phyloP scores from a whole-genome alignment of 2,113 vertebrate genomes.

The Mobula birostris region DNA sequence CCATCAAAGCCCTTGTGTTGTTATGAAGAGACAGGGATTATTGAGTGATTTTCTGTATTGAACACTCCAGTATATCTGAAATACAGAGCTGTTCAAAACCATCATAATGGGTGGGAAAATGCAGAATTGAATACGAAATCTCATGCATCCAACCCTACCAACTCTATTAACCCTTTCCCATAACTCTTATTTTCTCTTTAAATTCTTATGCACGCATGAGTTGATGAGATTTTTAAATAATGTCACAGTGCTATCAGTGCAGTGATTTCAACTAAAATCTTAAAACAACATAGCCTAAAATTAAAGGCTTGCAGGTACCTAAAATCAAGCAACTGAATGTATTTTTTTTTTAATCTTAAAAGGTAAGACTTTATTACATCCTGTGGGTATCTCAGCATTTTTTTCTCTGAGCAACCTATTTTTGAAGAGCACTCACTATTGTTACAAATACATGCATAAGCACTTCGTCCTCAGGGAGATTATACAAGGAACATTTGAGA shows the following conservation, averaged over 20 bases:
- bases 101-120: background rate
- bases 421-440: background rate
- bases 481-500: background rate
- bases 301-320: background rate
- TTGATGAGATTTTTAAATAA: background rate
- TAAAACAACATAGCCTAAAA: background rate
- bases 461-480: background rate
- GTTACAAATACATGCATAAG: background rate
- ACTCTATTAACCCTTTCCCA: background rate
- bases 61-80: slow-evolving; percentile 13
- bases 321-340: background rate
- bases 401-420: background rate
- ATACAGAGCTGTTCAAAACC: background rate
- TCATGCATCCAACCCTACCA: background rate
- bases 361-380: background rate
- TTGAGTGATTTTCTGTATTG: background rate
- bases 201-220: background rate
- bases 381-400: background rate
- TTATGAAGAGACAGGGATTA: background rate
- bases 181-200: background rate
- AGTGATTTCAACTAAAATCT: background rate
- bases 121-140: background rate
- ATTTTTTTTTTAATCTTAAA: background rate
- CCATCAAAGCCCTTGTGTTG: background rate
- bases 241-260: background rate